These are phyloP conservation scores for Setipinna tenuifilis DNA, from an alignment of 2,797 vertebrate genomes.

Conservation along the genomic window DNA sequence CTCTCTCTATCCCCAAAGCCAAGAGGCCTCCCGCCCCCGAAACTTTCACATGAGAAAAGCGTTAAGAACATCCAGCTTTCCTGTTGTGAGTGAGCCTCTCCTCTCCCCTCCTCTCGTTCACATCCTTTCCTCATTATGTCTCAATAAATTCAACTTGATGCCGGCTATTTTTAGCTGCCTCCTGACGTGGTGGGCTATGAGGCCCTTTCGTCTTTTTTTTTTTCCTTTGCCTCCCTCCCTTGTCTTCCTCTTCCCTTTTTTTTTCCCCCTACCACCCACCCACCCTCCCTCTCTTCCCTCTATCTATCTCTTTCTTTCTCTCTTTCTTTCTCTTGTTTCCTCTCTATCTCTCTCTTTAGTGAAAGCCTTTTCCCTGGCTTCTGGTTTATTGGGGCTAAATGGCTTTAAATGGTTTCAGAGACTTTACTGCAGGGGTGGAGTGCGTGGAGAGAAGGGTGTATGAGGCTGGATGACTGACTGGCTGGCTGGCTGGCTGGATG, in stretches of 20 bases:
- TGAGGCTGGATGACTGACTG: not conserved
- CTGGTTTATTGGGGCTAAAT: conserved; percentile 29
- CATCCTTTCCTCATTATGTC: conserved; percentile 98
- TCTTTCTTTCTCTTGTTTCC: not conserved
- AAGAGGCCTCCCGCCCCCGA: conserved; percentile 56
- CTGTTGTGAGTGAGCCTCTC: conserved; percentile 79
- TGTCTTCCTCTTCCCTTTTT: conserved; percentile 39
- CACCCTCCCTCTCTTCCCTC: conserved; percentile 56
- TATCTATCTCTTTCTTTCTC: conserved; percentile 23
- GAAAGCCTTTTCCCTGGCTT: not conserved
- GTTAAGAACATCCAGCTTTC: conserved; percentile 83
- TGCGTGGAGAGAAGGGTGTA: not conserved
- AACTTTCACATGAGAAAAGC: conserved; percentile 93
- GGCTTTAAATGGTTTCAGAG: not conserved
- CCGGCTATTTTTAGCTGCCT: conserved; percentile 93
- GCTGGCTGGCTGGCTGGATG: not conserved
- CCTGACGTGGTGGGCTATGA: conserved; percentile 83
- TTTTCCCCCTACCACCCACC: conserved; percentile 63
- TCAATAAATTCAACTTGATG: conserved; percentile 95
- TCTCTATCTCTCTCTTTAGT: not conserved
- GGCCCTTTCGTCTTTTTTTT: conserved; percentile 59
- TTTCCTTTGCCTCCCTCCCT: conserved; percentile 58
- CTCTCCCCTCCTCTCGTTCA: conserved; percentile 60
- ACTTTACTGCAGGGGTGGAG: conserved; percentile 6
- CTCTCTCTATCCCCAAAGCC: not conserved